Evolutionary conservation across 2,113 vertebrate species (phyloP), one percentile per base, ranked within the genome.

Genomic region (Muntiacus muntjak): DNA sequence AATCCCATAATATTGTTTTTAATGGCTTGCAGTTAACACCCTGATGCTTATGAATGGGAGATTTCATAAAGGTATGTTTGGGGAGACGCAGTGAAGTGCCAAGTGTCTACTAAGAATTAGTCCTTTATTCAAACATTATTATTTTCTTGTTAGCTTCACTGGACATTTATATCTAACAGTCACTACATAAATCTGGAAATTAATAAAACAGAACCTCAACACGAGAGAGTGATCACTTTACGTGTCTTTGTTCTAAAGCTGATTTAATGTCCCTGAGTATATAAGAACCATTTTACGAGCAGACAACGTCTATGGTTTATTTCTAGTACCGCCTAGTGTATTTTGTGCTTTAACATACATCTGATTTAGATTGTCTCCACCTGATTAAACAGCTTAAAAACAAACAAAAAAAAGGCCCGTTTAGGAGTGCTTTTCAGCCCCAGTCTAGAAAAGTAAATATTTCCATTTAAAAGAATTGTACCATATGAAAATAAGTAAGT

Each of bases 11-110:
- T 85, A 91, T 60, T 16, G 17, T 91, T 95, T 97, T 94, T 94
- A 97, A 93, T 40, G 78, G 89, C 50, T 96, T 93, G 43, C 50
- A 25, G 50, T 71, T 87, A 93, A 95, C 96, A 93, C 55, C 71
- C 67, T 83, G 91, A 91, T 92, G 71, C 82, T 95, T 96, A 71
- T 98, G 97, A 98, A 98, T 98, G 98, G 93, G 67, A 93, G 74
- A 62, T 81, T 95, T 97, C 76, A 97, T 71, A 81, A 88, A 98
- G 33, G 43, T 57, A 79, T 95, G 50, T 95, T 93, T 95, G 60
- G 64, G 47, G 82, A 98, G 88, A 91, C 1, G 6, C 15, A 86
- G n/a, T 33, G 12, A 78, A 55, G 76, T 60, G 55, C 81, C 93
- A 96, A 97, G 43, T 62, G 58, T 94, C 94, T 86, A 82, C 82